Evolutionary conservation across 64 coral and sea anemone species (phyloP).

Genomic region (Actinia tenebrosa): DNA sequence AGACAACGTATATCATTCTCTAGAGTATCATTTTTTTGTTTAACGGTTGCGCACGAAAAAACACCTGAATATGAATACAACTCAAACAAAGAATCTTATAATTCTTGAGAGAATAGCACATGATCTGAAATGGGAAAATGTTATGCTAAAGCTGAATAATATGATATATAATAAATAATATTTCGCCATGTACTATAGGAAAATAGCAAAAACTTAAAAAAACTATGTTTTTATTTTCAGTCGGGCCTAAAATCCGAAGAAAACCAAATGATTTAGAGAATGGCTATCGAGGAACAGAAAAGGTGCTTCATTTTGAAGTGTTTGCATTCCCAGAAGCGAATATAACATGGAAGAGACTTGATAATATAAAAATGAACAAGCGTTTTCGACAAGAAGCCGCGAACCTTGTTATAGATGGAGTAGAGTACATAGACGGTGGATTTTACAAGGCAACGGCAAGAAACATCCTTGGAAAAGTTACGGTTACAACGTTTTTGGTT

Average conservation of each 20-base stretch:
- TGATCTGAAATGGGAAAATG: too few species aligned
- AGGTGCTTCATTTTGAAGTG: not conserved
- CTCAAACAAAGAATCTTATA: too few species aligned
- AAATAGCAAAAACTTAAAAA: not conserved
- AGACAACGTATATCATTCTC: too few species aligned
- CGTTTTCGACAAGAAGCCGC: not conserved
- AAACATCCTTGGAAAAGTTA: not conserved
- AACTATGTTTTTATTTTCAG: too few species aligned
- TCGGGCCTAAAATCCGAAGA: not conserved
- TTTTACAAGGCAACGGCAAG: not conserved
- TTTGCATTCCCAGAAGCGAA: not conserved
- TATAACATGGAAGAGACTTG: not conserved
- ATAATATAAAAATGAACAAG: not conserved
- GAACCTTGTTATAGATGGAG: not conserved
- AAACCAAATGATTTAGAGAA: not conserved
- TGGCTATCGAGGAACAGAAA: not conserved
- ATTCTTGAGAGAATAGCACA: too few species aligned
- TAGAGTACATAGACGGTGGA: not conserved
- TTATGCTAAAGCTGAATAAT: too few species aligned
- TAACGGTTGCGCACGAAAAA: too few species aligned
- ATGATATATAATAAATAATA: too few species aligned
- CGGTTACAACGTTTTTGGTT: not conserved
- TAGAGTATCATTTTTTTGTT: too few species aligned
- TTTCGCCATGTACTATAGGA: not conserved
- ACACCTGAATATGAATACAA: too few species aligned